Evolutionary conservation across 2,797 vertebrate genomes (phyloP).

Genomic region (Pipistrellus nathusii): DNA sequence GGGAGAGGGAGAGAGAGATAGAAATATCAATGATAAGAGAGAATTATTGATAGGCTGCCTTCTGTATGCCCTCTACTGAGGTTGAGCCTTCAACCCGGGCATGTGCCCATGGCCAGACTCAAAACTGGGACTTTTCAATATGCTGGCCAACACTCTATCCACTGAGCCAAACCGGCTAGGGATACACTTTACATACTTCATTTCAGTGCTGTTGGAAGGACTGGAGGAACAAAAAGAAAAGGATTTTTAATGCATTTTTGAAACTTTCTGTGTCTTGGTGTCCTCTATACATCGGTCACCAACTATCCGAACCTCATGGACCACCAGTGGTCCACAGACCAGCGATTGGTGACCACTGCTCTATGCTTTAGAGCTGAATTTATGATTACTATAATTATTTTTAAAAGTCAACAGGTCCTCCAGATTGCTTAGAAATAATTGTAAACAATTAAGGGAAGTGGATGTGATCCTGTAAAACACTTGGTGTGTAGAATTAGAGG

Average conservation of each 20-base stretch:
- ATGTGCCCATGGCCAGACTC: no score
- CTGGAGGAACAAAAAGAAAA: not conserved
- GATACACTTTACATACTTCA: not conserved
- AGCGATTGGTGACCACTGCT: no score
- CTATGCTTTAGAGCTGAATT: not conserved
- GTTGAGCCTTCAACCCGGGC: no score
- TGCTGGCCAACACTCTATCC: no score
- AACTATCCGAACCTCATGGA: no score
- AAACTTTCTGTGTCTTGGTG: not conserved
- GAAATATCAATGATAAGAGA: no score
- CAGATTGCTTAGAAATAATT: constrained; percentile 19
- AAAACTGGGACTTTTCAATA: no score
- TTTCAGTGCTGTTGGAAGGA: not conserved
- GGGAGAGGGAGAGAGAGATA: no score
- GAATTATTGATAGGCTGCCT: no score
- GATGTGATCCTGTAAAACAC: not conserved
- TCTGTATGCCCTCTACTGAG: no score
- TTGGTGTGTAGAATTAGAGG: not conserved
- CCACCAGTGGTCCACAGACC: no score
- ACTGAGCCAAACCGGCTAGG: no score
- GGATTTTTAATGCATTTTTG: not conserved
- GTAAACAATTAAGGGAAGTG: not conserved
- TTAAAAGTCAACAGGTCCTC: not conserved
- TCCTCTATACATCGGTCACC: not conserved
- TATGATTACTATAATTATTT: not conserved